Base-by-base conservation (phyloP, 2,113 vertebrate genomes). In the Tragelaphus imberbis region DNA sequence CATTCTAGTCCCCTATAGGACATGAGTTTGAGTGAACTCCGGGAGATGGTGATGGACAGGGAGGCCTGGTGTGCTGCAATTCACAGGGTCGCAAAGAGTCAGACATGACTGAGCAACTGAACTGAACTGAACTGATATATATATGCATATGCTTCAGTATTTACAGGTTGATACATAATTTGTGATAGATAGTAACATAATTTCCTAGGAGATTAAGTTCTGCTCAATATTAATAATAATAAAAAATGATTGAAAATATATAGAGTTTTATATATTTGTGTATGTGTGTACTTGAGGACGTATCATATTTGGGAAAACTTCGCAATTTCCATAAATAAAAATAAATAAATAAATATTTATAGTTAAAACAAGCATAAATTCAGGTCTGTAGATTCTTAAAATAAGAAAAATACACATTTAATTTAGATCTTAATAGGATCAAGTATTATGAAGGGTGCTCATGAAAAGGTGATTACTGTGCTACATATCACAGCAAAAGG, bases 401-500 rank as follows among this genome's bases (percentile, higher is more conserved):
- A 36, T 80, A 84, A 58, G 6, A 6, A 81, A n/a, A 81, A 53
- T 27, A 14, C 6, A 27, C 12, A 27, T 86, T 92, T 40, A 86
- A n/a, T 12, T 40, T 23, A 90, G 17, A 33, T 51, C 55, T 53
- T 49, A 55, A 47, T 33, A 92, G 12, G 15, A 25, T 81, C 84
- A 87, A 75, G 19, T 36, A 40, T 99, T 95, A 98, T 99, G 99
- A 99, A 99, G 97, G 99, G 99, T 40, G 99, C 99, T 33, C 99
- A 99, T 59, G 99, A 99, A 95, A 99, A 99, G 98, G 99, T 99
- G 94, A 99, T 99, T 93, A 99, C 98, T 99, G 99, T 98, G 99
- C 99, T 92, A 99, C 98, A 0, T 99, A 99, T 97, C 98, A 99
- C 98, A 99, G 99, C 98, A 99, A 99, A 97, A 99, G 99, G 0